Evolutionary conservation across 2,113 vertebrate species (phyloP).

Genomic region (Nibea albiflora): DNA sequence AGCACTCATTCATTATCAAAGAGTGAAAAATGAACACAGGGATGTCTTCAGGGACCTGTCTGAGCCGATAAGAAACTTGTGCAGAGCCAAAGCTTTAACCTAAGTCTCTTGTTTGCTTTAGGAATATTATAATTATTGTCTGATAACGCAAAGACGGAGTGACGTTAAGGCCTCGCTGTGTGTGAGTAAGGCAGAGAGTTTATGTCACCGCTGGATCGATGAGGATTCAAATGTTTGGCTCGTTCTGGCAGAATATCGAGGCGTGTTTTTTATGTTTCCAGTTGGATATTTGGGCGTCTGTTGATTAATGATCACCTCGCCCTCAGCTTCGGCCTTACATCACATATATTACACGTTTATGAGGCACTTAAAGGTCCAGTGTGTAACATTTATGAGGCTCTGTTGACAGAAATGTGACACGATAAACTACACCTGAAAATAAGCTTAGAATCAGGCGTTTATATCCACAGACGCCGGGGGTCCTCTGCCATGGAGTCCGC

Average conservation of each 20-base stretch:
- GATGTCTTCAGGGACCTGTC: neutral
- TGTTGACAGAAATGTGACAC: too few relatives aligned
- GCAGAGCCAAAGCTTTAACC: neutral
- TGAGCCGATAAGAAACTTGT: slow-evolving; percentile 8
- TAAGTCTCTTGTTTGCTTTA: neutral
- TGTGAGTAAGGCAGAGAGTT: slow-evolving; percentile 5
- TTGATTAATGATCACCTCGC: neutral
- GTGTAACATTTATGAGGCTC: neutral
- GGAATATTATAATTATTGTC: neutral
- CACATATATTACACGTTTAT: too few relatives aligned
- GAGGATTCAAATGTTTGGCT: neutral
- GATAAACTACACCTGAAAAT: too few relatives aligned
- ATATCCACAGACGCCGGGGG: too few relatives aligned
- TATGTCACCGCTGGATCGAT: neutral
- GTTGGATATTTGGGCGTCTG: neutral
- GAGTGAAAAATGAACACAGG: slow-evolving; percentile 13
- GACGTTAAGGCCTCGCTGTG: neutral
- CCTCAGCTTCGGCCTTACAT: too few relatives aligned
- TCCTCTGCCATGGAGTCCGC: too few relatives aligned
- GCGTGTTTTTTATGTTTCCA: neutral
- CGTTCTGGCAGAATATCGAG: neutral
- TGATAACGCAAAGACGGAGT: neutral
- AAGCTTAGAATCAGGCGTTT: too few relatives aligned
- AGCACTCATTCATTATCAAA: slow-evolving; percentile 44
- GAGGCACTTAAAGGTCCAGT: too few relatives aligned